Evolutionary conservation across 2,888 invertebrate species (phyloP).

Genomic region (Disparrhopalites patrizii): DNA sequence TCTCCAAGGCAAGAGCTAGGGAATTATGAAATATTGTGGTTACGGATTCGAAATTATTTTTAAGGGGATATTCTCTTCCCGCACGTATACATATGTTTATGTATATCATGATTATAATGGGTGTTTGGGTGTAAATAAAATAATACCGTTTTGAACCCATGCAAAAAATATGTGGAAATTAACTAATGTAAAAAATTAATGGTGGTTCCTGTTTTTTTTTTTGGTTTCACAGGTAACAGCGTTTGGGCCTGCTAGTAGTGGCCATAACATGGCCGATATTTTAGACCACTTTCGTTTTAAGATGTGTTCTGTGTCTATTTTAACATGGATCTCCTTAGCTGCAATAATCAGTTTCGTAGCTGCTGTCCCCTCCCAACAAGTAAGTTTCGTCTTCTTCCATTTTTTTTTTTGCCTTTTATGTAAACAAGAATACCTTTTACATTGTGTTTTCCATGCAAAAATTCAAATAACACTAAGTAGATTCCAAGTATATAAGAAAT

Average conservation of each 20-base stretch:
- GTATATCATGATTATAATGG: background rate
- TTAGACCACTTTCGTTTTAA: conserved; percentile 36
- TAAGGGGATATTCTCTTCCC: too few relatives aligned
- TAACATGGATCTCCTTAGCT: conserved; percentile 48
- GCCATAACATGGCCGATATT: conserved; percentile 49
- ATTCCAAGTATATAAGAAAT: background rate
- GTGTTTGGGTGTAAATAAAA: background rate
- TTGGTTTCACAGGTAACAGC: conserved; percentile 45
- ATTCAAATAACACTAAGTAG: background rate
- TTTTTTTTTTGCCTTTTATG: too few relatives aligned
- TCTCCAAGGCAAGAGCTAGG: too few relatives aligned
- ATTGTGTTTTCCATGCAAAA: background rate
- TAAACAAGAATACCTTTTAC: too few relatives aligned
- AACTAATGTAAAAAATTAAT: background rate
- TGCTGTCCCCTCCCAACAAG: conserved; percentile 47
- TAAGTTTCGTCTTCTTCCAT: conserved; percentile 30
- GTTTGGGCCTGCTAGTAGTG: conserved; percentile 42
- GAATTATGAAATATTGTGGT: too few relatives aligned
- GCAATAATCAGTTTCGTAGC: conserved; percentile 42
- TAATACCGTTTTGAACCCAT: too few relatives aligned
- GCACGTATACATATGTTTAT: too few relatives aligned
- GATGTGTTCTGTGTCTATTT: conserved; percentile 39
- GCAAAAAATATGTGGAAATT: background rate
- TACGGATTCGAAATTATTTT: too few relatives aligned
- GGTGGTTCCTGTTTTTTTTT: conserved; percentile 21